phyloP scores from a whole-genome alignment of 2,113 vertebrate species.

The Hippocampus mohnikei region DNA sequence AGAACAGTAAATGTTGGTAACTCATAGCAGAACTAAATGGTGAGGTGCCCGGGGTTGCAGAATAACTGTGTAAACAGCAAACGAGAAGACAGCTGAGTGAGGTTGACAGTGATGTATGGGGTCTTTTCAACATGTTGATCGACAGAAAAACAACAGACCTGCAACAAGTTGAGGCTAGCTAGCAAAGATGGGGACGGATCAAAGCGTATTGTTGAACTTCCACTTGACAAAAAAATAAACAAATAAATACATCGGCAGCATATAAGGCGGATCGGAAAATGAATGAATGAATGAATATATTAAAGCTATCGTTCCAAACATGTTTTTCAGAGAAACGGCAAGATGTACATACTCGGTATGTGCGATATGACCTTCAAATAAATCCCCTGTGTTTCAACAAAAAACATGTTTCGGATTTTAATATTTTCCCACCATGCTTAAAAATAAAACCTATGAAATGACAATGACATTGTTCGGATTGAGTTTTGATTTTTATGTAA shows the following conservation, averaged over 20 bases:
- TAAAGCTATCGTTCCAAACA: too few relatives aligned
- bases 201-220: slow-evolving; percentile 38
- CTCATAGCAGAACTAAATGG: slow-evolving; percentile 5
- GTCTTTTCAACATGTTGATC: slow-evolving; percentile 16
- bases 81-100: slow-evolving; percentile 5
- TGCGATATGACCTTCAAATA: too few relatives aligned
- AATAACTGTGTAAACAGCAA: background rate
- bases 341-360: too few relatives aligned
- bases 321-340: too few relatives aligned
- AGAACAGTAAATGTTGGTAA: background rate
- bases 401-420: too few relatives aligned
- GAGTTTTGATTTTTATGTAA: too few relatives aligned
- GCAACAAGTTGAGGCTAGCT: slow-evolving; percentile 42
- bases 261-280: background rate
- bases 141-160: slow-evolving; percentile 25
- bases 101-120: slow-evolving; percentile 10
- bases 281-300: background rate
- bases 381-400: too few relatives aligned
- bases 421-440: too few relatives aligned
- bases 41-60: background rate
- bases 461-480: too few relatives aligned
- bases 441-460: too few relatives aligned
- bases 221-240: background rate
- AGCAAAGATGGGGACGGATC: slow-evolving; percentile 5
- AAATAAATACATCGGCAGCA: too few relatives aligned